Evolutionary conservation across 2,888 invertebrate genomes (phyloP), one percentile per base, ranked within the genome.

Genomic region (Idaea dimidiata): DNA sequence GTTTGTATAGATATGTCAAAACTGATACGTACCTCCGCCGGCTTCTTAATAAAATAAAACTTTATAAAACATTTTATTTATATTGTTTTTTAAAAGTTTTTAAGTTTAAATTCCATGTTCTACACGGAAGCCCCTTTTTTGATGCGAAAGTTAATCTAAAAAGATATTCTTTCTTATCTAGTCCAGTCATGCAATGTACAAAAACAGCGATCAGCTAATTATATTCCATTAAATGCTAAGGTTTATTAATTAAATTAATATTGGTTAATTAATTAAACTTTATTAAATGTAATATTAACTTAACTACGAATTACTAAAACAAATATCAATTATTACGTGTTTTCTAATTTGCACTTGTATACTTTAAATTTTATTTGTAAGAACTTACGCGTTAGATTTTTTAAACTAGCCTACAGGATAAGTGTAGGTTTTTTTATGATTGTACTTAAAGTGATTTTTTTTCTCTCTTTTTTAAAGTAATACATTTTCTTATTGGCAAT

Each of bases 401-500:
- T 76, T 75, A 76, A 70, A 70, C 68, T 74, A 75, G 69, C 74
- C 72, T 43, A 14, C 10, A 43, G 10, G 43, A 10, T 43, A 43
- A 43, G 70, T 65, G 69, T 67, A 67, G 74, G 71, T 78, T 83
- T 82, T 74, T 83, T 85, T 87, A 86, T 82, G 79, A 83, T 84
- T 84, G 84, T 90, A 91, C 88, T 89, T 90, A 90, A 80, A 18
- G 56, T 56, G 78, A 81, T 82, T 82, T 86, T 87, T n/a, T 86
- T 83, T 81, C 10, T 83, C 73, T 83, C 80, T 78, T 83, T 84
- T 62, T 67, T 58, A 71, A 76, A 79, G 76, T 81, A 87, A 83
- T 86, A 88, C 84, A 87, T 76, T 84, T 71, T 85, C 84, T 87
- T 83, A 87, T 87, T 86, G 84, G 84, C 84, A 80, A 64, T n/a